Percentiles rank a stretch among this genome's conserved stretches.
These are phyloP conservation scores for Alethe castanea DNA, from an alignment of 2,113 vertebrate genomes.

Conservation along the genomic window DNA sequence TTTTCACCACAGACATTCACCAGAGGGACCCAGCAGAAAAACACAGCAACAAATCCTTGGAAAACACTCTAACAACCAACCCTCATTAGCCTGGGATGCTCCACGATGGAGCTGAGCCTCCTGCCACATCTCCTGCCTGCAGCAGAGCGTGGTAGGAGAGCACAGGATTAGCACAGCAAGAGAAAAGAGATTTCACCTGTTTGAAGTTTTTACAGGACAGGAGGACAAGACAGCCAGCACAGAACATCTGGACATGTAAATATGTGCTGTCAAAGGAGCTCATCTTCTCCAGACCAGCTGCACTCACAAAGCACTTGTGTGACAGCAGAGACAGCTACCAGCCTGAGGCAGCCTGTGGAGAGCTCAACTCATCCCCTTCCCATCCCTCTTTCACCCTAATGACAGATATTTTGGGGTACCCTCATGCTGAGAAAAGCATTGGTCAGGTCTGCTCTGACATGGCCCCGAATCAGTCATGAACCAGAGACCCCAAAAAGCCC, in stretches of 20 bases:
- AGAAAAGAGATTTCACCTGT: background rate
- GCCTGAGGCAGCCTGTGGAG: background rate
- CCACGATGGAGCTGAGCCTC: accelerated
- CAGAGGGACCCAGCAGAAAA: background rate
- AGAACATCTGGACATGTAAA: background rate
- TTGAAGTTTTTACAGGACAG: background rate
- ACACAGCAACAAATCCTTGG: background rate
- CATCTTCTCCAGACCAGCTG: background rate
- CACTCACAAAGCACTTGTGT: background rate
- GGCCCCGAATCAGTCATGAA: background rate
- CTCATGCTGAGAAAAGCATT: accelerated
- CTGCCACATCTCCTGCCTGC: background rate
- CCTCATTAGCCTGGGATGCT: accelerated
- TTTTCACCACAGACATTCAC: background rate
- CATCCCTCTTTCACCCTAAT: background rate
- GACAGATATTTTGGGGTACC: background rate
- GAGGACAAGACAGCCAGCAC: accelerated
- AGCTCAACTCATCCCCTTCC: background rate
- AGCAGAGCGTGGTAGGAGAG: accelerated
- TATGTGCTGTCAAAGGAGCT: background rate
- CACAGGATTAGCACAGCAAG: background rate
- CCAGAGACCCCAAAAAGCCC: background rate
- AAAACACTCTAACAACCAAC: background rate
- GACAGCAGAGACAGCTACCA: accelerated
- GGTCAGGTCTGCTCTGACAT: background rate